Conservation (phyloP, 2,113 vertebrate genomes). For the Ivindomyrus marchei region DNA sequence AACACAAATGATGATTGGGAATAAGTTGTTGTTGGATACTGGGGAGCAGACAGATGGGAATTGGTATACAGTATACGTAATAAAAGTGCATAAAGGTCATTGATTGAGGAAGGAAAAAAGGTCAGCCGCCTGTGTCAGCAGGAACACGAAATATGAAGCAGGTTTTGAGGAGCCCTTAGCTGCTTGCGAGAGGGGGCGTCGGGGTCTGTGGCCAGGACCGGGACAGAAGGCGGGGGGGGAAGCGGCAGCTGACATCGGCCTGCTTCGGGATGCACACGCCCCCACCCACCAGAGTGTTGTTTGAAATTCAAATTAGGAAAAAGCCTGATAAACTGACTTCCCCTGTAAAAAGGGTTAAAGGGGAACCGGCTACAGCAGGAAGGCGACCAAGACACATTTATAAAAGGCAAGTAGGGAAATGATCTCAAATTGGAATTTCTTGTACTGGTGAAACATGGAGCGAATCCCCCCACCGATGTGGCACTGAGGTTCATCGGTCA, state of each 20-base stretch:
- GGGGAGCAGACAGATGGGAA: neutral
- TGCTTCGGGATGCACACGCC: neutral
- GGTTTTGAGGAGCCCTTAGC: neutral
- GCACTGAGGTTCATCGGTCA: neutral
- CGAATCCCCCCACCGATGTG: neutral
- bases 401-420: neutral
- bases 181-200: neutral
- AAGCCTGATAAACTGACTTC: neutral
- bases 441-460: neutral
- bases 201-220: neutral
- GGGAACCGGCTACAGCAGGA: neutral
- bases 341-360: neutral
- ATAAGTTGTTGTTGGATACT: neutral
- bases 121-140: neutral
- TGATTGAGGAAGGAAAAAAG: neutral
- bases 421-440: neutral
- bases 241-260: neutral
- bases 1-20: neutral
- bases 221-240: neutral
- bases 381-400: neutral
- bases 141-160: neutral
- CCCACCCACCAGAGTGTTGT: neutral
- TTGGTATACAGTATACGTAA: neutral
- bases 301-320: neutral
- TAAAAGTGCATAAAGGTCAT: neutral